Percentiles rank a stretch among this genome's conserved stretches.
These are phyloP conservation scores for Progne subis DNA, from an alignment of 2,113 vertebrate species.

Conservation along the genomic window DNA sequence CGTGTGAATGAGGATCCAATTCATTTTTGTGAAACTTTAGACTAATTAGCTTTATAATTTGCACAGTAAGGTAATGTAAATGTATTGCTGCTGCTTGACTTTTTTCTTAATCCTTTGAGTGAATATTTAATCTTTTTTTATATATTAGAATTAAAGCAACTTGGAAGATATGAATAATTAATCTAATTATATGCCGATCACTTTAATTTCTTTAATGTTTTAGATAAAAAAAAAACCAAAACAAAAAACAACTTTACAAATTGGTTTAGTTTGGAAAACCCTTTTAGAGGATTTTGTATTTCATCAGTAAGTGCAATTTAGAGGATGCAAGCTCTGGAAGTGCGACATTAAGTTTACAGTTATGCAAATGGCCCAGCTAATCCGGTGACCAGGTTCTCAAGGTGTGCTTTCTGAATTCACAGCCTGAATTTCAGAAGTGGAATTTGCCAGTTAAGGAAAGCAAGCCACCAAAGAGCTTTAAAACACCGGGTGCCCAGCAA, in stretches of 20 bases:
- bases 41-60: slow-evolving; percentile 92
- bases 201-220: slow-evolving; percentile 88
- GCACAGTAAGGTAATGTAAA: slow-evolving; percentile 88
- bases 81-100: slow-evolving; percentile 84
- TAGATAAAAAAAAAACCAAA: slow-evolving; percentile 59
- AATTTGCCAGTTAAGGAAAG: slow-evolving; percentile 16
- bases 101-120: slow-evolving; percentile 92
- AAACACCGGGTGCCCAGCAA: not conserved
- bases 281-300: slow-evolving; percentile 83
- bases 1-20: slow-evolving; percentile 74
- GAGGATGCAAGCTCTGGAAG: slow-evolving; percentile 60
- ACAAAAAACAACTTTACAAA: slow-evolving; percentile 77
- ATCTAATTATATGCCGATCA: slow-evolving; percentile 87
- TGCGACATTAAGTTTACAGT: slow-evolving; percentile 68
- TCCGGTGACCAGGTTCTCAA: slow-evolving; percentile 59
- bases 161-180: slow-evolving; percentile 91
- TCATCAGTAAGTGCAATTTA: slow-evolving; percentile 80
- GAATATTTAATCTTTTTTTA: slow-evolving; percentile 86
- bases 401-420: slow-evolving; percentile 56
- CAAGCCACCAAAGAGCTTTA: not conserved
- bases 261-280: slow-evolving; percentile 83
- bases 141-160: slow-evolving; percentile 94
- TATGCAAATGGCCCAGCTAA: slow-evolving; percentile 77
- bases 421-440: slow-evolving; percentile 23
- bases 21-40: slow-evolving; percentile 79